Evolutionary conservation across 2,888 invertebrate species (phyloP), one percentile per base, ranked within the genome.

Genomic region (Dasypolia templi): DNA sequence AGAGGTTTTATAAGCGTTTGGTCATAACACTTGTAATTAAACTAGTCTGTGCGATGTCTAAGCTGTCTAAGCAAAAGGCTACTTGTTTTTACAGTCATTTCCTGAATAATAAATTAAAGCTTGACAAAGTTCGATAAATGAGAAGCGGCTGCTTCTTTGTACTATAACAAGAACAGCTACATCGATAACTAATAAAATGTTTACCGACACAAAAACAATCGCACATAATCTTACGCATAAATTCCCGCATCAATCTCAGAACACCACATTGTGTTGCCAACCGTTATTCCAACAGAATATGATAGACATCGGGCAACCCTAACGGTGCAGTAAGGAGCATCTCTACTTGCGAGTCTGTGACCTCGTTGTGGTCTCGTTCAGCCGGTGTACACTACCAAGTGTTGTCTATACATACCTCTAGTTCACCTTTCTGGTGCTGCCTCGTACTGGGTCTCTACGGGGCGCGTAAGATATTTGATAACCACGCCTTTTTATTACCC

Each of bases 311-410:
- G 39, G 73, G 44, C 83, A 87, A 71, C 86, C 87, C 86, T 87
- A 84, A 80, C 77, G 74, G 72, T 77, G 71, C 64, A 68, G 76
- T 71, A 72, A 84, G 76, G 86, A 75, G 79, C 84, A 82, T 87
- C 86, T 83, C 67, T 75, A 75, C 79, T 79, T 67, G 74, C 74
- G 39, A 46, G 77, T 46, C 69, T 72, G 73, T 80, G 86, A 86
- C 87, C 86, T 77, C 86, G 81, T 83, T 87, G 86, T 80, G 86
- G 86, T 87, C 79, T 75, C 64, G 82, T 72, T 64, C 61, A 56
- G 76, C 72, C 75, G 84, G 86, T 87, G 75, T 84, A 77, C n/a
- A 66, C 87, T 87, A 87, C 87, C 69, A 61, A 83, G 75, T 58
- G 80, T 77, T 62, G 65, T 69, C 63, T 70, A 68, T 58, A 72